A percentile compares a stretch with the other conserved stretches of the same genome.
Conservation (phyloP, 1,140 invertebrate genomes). For the Bombus polaris region DNA sequence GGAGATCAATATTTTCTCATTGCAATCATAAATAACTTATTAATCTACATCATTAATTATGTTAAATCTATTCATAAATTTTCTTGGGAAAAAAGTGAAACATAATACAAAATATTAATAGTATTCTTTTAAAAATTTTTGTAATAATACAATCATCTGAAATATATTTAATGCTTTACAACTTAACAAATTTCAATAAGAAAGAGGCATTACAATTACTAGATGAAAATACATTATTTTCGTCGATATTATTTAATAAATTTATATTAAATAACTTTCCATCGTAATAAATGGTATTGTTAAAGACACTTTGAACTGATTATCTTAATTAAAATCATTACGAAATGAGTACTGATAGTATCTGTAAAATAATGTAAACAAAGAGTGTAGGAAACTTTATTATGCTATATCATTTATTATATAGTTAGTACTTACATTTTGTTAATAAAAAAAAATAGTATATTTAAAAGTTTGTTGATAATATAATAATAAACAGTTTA, state of each 20-base stretch:
- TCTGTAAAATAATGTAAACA: conserved; percentile 26
- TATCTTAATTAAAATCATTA: background rate
- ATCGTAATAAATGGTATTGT: background rate
- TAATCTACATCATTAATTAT: background rate
- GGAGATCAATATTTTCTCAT: background rate
- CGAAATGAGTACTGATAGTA: background rate
- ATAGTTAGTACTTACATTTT: conserved; percentile 10
- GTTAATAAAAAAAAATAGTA: background rate
- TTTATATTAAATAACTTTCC: background rate
- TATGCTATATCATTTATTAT: background rate
- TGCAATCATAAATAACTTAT: background rate
- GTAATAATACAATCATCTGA: background rate
- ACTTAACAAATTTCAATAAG: background rate
- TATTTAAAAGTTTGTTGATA: background rate
- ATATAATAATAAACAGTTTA: background rate
- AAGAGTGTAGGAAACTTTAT: background rate
- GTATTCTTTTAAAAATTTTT: background rate
- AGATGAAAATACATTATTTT: background rate
- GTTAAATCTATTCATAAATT: background rate
- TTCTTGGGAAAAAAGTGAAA: background rate
- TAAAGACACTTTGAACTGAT: background rate
- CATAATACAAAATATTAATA: background rate
- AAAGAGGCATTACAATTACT: background rate
- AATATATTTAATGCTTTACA: background rate
- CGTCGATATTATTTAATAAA: background rate